Evolutionary conservation across 2,113 vertebrate species (phyloP), one percentile per base, ranked within the genome.

Genomic region (Maccullochella peelii): DNA sequence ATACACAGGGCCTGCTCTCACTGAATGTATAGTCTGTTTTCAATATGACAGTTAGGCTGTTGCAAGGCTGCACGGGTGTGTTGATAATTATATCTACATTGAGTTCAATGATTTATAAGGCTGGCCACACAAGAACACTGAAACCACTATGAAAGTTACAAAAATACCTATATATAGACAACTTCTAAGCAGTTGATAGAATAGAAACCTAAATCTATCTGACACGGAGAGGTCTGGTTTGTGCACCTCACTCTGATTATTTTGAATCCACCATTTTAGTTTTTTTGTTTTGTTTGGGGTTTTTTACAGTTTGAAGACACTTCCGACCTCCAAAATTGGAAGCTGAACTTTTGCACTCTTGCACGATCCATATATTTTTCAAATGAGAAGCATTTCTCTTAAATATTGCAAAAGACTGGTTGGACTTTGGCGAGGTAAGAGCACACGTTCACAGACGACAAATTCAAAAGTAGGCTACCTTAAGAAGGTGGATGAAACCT

Each of bases 401-500:
- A 30, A 44, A 62, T 21, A 20, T 20, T 20, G 23, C 23, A 38
- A 63, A 36, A 27, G 33, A 38, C 0, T 16, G 1, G 38, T 9
- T 61, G 40, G 20, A n/a, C 7, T 38, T 33, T 33, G 42, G 5
- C 18, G 8, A 33, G 5, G 5, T 15, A 20, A 15, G 11, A 10
- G 27, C 55, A 8, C 40, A 25, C 50, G 8, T 57, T 55, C 12
- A 38, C 38, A 71, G 3, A 66, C 11, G 36, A 8, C 6, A 52
- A 5, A 23, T 12, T 44, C 15, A n/a, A 47, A 30, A 9, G 3
- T 33, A 33, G 33, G 33, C 33, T 10, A 2, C 33, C 6, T 30
- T 0, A 15, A n/a, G 20, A 6, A 27, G 2, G 11, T 1, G 20
- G 8, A 12, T 2, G 38, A 21, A 1, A 6, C 6, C 18, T 33